Base-by-base conservation (phyloP, 2,797 vertebrate genomes). In the Champsocephalus esox region DNA sequence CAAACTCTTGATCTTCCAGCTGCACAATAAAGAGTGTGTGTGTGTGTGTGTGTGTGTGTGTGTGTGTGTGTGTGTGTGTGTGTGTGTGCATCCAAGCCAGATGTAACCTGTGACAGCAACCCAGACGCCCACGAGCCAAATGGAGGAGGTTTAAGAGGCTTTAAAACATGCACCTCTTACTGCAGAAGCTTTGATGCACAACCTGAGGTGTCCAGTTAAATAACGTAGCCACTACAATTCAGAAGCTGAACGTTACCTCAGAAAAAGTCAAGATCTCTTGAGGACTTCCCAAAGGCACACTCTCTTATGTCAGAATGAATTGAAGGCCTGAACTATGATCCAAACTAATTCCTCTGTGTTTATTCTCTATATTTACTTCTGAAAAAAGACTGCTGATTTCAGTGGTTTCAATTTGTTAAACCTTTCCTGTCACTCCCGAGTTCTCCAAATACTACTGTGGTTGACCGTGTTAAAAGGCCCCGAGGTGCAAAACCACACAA, bases 1-100 rank as follows among this genome's bases (percentile, higher is more conserved):
- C 74, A 88, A 79, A 87, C 80, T 88, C 76, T 80, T 78, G 82
- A 80, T 82, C 73, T 61, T 77, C 63, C 82, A 85, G 86, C 82
- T 80, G 68, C 75, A 81, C 73, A 66, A 55, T 16, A 54, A 60
- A 71, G 43, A n/a, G 71, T 60, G 62, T 54, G 62, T 43, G 12
- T 58, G 65, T 8, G 10, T 19, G 65, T 34, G 48, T 46, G 56
- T 16, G 51, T 38, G 52, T 65, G 57, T 38, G 34, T 38, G 34
- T 38, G 34, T 38, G 34, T 38, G 34, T 38, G 34, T 38, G 34
- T 38, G 34, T 38, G 34, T 38, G 34, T 38, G 34, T 38, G 8
- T 38, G 34, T 38, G 34, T 38, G 34, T 38, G 34, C 8, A 9
- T 66, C 54, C 51, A 50, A 83, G 58, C 60, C 80, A 86, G 83